These are phyloP conservation scores for Notarius quadriscutis DNA, from an alignment of 2,113 vertebrate genomes.

Conservation along the genomic window DNA sequence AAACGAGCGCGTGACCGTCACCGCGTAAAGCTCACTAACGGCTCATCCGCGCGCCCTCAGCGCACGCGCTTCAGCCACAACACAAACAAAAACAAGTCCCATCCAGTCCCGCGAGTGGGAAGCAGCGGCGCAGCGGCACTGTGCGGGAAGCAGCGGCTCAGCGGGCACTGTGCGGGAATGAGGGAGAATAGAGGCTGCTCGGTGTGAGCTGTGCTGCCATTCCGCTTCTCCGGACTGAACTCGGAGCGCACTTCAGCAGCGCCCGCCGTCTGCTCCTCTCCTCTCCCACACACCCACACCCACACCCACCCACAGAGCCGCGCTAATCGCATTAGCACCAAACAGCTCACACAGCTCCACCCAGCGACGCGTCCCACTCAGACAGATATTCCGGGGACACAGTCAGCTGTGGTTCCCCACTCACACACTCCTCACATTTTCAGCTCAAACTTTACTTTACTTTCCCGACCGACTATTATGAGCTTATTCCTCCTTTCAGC, in stretches of 20 bases:
- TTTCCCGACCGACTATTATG: neutral
- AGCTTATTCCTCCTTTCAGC: neutral
- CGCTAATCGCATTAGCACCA: conserved; percentile 72
- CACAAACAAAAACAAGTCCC: neutral
- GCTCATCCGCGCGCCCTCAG: conserved; percentile 38
- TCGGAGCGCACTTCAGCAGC: conserved; percentile 41
- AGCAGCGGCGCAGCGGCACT: too few species aligned
- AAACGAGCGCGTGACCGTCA: conserved; percentile 27
- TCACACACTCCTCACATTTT: neutral
- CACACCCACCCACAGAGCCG: conserved; percentile 63
- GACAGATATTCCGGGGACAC: conserved; percentile 29
- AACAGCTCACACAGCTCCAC: conserved; percentile 66
- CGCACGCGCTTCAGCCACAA: conserved; percentile 3
- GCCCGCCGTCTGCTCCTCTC: conserved; percentile 28
- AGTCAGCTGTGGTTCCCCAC: conserved; percentile 38
- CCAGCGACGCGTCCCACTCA: conserved; percentile 53
- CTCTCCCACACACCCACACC: too few species aligned
- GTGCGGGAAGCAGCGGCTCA: neutral
- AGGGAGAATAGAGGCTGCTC: too few species aligned
- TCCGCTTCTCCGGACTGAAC: conserved; percentile 46
- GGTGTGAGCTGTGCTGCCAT: conserved; percentile 56
- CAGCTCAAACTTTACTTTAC: neutral
- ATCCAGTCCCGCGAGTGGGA: neutral
- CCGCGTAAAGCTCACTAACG: conserved; percentile 22
- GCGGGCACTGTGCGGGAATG: neutral